Conservation (phyloP, 1,140 invertebrate species). For the Brachionus sp. region DNA sequence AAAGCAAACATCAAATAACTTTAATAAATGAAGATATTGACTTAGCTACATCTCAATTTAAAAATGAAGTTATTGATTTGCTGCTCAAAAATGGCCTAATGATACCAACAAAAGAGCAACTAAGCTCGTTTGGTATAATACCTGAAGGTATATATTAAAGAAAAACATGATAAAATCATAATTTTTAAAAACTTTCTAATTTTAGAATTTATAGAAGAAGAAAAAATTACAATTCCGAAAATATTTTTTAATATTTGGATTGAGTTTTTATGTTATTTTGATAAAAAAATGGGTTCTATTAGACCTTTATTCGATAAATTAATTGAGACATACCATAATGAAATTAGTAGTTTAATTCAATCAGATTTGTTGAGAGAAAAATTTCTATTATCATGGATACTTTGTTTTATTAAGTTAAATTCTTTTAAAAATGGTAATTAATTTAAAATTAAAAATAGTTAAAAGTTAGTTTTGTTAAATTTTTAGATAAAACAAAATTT, state of each 20-base stretch:
- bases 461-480: background rate
- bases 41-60: background rate
- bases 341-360: background rate
- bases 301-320: slow-evolving; percentile 13
- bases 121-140: background rate
- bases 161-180: background rate
- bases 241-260: slow-evolving; percentile 29
- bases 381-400: slow-evolving; percentile 9
- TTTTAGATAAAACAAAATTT: background rate
- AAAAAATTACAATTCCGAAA: slow-evolving; percentile 22
- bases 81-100: background rate
- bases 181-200: background rate
- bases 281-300: background rate
- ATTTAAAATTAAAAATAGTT: background rate
- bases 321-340: background rate
- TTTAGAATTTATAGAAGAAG: slow-evolving; percentile 3
- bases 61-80: background rate
- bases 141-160: background rate
- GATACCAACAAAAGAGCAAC: slow-evolving; percentile 14
- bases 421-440: slow-evolving; percentile 21
- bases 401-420: background rate
- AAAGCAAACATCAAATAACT: background rate
- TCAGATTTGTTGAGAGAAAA: slow-evolving; percentile 8
- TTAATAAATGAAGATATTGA: slow-evolving; percentile 15
- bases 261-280: slow-evolving; percentile 1